Percentiles rank a stretch among this genome's conserved stretches.
These are phyloP conservation scores for Puma concolor DNA, from an alignment of 2,113 vertebrate genomes.

Conservation along the genomic window DNA sequence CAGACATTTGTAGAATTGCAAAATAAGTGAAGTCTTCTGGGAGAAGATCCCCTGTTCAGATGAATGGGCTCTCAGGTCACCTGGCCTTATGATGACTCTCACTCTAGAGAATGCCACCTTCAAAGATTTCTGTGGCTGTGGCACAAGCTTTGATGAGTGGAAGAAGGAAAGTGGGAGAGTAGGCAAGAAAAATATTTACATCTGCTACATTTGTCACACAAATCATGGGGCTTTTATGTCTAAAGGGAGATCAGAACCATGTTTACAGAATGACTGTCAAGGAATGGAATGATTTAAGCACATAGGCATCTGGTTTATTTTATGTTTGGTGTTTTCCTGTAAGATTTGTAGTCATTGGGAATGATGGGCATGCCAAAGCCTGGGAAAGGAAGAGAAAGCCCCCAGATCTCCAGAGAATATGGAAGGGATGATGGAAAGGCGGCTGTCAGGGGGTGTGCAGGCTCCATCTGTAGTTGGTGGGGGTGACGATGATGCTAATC, in stretches of 20 bases:
- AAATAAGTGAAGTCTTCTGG: not conserved
- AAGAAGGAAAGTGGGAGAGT: slow-evolving; percentile 46
- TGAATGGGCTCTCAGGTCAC: not conserved
- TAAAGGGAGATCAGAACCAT: slow-evolving; percentile 58
- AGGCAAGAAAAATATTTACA: slow-evolving; percentile 68
- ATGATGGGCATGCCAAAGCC: not conserved
- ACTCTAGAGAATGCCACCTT: not conserved
- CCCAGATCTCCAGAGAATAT: not conserved
- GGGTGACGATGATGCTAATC: not conserved
- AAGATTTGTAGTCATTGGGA: slow-evolving; percentile 58
- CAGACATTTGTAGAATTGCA: not conserved
- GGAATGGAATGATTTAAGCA: slow-evolving; percentile 56
- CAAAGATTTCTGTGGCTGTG: not conserved
- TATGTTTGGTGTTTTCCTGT: slow-evolving; percentile 47
- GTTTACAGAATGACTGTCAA: slow-evolving; percentile 63
- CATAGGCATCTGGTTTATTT: slow-evolving; percentile 62
- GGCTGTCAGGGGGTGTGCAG: not conserved
- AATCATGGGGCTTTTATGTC: slow-evolving; percentile 64
- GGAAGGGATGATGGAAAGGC: not conserved
- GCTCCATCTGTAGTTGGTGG: not conserved
- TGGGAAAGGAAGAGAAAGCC: slow-evolving; percentile 34
- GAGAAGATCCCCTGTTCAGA: not conserved
- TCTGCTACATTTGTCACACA: slow-evolving; percentile 64
- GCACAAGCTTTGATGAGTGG: not conserved
- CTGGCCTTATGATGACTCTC: not conserved